Evolutionary conservation across 1,140 invertebrate species (phyloP).

Genomic region (Choristoneura fumiferana): DNA sequence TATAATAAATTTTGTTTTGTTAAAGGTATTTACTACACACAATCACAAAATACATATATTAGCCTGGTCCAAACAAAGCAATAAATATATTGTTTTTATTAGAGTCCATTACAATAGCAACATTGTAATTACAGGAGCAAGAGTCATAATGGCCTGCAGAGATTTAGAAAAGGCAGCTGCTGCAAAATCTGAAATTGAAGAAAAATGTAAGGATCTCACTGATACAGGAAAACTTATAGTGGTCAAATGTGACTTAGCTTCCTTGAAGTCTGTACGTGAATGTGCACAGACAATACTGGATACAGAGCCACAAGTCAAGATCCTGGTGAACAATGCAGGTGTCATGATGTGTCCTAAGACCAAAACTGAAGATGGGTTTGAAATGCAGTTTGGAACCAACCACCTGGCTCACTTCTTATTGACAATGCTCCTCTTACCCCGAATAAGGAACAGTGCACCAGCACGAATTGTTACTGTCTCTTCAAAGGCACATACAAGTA

Average conservation of each 20-base stretch:
- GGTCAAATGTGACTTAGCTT: slow-evolving; percentile 84
- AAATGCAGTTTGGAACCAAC: slow-evolving; percentile 90
- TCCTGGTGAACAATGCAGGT: slow-evolving; percentile 91
- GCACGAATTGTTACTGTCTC: slow-evolving; percentile 80
- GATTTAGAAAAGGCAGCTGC: slow-evolving; percentile 77
- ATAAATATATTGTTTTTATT: too few relatives aligned
- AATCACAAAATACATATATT: too few relatives aligned
- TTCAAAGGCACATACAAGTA: slow-evolving; percentile 74
- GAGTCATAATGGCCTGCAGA: slow-evolving; percentile 89
- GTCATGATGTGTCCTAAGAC: slow-evolving; percentile 85
- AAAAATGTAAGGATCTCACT: slow-evolving; percentile 59
- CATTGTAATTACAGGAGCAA: slow-evolving; percentile 79
- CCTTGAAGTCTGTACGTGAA: slow-evolving; percentile 84
- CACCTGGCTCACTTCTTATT: slow-evolving; percentile 92
- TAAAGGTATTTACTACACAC: too few relatives aligned
- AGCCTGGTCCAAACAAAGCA: too few relatives aligned
- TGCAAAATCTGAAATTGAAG: slow-evolving; percentile 73
- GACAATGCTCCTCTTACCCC: slow-evolving; percentile 86
- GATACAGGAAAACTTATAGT: slow-evolving; percentile 80
- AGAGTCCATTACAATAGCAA: too few relatives aligned
- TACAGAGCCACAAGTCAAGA: slow-evolving; percentile 81
- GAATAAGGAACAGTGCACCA: slow-evolving; percentile 80
- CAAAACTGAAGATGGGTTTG: slow-evolving; percentile 89
- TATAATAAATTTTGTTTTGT: not conserved
- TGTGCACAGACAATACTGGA: slow-evolving; percentile 83